These are phyloP conservation scores for Aphodius granarius DNA, from an alignment of 2,888 invertebrate genomes.

Conservation along the genomic window DNA sequence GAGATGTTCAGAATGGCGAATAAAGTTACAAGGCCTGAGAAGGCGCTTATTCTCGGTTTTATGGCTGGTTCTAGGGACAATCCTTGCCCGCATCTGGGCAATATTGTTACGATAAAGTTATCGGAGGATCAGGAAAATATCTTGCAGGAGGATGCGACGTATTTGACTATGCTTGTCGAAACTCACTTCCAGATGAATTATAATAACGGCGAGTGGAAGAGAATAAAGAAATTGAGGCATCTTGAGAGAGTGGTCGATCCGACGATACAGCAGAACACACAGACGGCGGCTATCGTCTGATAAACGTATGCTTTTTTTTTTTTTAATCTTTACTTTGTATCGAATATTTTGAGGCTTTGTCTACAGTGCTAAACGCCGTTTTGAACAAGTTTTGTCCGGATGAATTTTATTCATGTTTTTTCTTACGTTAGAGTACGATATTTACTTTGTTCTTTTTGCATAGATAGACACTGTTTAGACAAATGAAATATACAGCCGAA, in stretches of 20 bases:
- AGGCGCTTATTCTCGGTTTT: conserved; percentile 95
- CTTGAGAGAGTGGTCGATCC: conserved; percentile 59
- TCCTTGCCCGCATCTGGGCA: conserved; percentile 95
- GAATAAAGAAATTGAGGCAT: conserved; percentile 86
- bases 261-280: conserved; percentile 44
- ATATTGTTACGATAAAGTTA: conserved; percentile 93
- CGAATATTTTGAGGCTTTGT: conserved; percentile 2
- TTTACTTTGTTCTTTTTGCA: background rate
- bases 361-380: background rate
- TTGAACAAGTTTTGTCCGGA: background rate
- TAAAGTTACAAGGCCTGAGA: conserved; percentile 93
- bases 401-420: background rate
- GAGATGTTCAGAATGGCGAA: conserved; percentile 97
- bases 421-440: background rate
- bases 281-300: conserved; percentile 44
- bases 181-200: conserved; percentile 99
- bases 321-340: background rate
- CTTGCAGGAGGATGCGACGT: conserved; percentile 80
- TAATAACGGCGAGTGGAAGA: conserved; percentile 96
- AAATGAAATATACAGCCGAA: background rate
- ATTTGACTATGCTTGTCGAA: conserved; percentile 79
- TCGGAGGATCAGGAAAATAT: conserved; percentile 91
- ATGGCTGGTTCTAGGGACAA: conserved; percentile 99
- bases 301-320: conserved; percentile 18
- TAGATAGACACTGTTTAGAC: background rate